phyloP scores from a whole-genome alignment of 2,888 invertebrate genomes.

The Metallyticus violacea region DNA sequence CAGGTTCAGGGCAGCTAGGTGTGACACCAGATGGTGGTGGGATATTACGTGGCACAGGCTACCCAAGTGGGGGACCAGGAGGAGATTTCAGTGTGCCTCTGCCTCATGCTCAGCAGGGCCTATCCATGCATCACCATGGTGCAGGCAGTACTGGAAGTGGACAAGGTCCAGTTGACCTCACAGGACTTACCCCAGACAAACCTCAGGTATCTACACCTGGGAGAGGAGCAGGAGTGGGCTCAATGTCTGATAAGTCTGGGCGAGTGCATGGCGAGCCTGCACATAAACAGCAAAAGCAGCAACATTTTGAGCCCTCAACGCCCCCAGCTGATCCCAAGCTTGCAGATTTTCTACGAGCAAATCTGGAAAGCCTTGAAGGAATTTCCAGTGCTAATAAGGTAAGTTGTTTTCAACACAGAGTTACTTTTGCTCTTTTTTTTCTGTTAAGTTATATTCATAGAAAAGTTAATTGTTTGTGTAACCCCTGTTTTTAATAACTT shows the following conservation, averaged over 20 bases:
- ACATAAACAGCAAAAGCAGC: constrained; percentile 27
- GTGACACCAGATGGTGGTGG: constrained; percentile 21
- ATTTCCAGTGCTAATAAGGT: constrained; percentile 43
- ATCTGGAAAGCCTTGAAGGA: constrained; percentile 68
- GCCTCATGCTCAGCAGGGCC: constrained; percentile 15
- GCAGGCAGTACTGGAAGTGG: neutral
- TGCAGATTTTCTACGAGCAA: constrained; percentile 69
- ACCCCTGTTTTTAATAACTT: no score
- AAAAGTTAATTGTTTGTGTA: no score
- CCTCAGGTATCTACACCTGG: neutral
- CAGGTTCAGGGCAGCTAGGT: constrained; percentile 15
- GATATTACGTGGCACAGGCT: constrained; percentile 21
- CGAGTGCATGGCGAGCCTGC: constrained; percentile 13
- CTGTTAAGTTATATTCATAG: neutral
- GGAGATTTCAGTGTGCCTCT: constrained; percentile 26
- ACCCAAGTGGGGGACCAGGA: constrained; percentile 6
- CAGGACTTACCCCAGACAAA: constrained; percentile 29
- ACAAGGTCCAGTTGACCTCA: constrained; percentile 23
- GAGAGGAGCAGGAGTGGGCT: neutral
- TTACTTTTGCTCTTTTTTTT: neutral
- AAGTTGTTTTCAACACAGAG: neutral
- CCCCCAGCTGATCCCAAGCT: constrained; percentile 58
- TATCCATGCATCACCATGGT: constrained; percentile 19
- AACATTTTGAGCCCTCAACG: constrained; percentile 43
- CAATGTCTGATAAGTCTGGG: neutral